Evolutionary conservation across 2,113 vertebrate genomes (phyloP).

Genomic region (Silurus glanis): DNA sequence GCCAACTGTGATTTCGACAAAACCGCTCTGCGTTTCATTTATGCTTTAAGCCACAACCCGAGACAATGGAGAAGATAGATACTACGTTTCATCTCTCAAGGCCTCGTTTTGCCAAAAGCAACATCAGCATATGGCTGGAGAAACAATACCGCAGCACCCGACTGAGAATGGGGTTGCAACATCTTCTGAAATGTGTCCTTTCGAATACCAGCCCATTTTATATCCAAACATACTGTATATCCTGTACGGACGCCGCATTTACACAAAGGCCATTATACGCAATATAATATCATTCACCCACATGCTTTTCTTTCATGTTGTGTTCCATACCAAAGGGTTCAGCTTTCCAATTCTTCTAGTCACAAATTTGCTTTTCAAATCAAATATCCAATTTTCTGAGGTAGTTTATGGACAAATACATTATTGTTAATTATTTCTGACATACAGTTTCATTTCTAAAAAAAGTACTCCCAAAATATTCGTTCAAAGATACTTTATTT

Average conservation of each 20-base stretch:
- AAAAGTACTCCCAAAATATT: background rate
- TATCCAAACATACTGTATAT: background rate
- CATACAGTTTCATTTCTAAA: background rate
- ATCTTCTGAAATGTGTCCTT: background rate
- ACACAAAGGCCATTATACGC: background rate
- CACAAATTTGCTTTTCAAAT: background rate
- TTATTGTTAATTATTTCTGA: background rate
- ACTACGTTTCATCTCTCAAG: conserved; percentile 8
- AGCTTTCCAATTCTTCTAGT: background rate
- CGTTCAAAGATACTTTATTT: background rate
- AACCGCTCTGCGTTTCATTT: conserved; percentile 1
- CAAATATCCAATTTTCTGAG: background rate
- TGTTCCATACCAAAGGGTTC: background rate
- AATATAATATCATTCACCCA: background rate
- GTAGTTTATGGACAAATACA: background rate
- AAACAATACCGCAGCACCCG: conserved; percentile 31
- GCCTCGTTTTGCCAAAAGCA: conserved; percentile 22
- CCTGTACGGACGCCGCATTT: background rate
- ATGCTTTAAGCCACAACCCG: background rate
- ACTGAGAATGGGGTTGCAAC: conserved; percentile 17
- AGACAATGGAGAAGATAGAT: conserved; percentile 29
- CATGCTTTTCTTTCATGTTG: no score
- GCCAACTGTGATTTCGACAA: conserved; percentile 22
- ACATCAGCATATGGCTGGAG: conserved; percentile 16
- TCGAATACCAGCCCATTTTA: background rate